Evolutionary conservation across 1,140 invertebrate species (phyloP).

Genomic region (Zaprionus lachaisei): DNA sequence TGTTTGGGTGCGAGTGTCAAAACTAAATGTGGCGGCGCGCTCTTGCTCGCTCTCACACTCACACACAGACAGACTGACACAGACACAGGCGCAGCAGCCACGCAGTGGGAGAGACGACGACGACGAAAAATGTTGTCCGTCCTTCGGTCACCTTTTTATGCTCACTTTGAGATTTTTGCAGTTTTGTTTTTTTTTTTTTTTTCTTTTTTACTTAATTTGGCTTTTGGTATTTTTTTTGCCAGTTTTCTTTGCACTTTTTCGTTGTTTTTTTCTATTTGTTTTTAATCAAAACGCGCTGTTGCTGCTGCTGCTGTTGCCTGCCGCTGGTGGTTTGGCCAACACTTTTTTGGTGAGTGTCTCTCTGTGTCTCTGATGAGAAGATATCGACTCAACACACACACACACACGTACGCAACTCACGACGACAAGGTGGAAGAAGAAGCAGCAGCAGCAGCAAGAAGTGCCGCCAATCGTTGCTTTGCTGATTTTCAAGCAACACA

Average conservation of each 20-base stretch:
- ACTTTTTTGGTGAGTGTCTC: constrained; percentile 52
- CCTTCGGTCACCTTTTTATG: constrained; percentile 1
- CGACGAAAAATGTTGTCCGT: constrained; percentile 16
- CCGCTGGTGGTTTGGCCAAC: constrained; percentile 39
- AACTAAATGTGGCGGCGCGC: constrained; percentile 16
- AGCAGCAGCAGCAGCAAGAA: constrained; percentile 38
- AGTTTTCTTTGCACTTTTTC: constrained; percentile 10
- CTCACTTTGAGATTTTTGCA: constrained; percentile 27
- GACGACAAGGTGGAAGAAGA: not conserved
- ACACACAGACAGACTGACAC: constrained; percentile 5
- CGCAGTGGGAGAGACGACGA: constrained; percentile 31
- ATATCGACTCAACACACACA: constrained; percentile 51
- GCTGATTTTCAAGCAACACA: constrained; percentile 13
- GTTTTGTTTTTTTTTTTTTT: not conserved
- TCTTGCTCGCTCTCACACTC: constrained; percentile 14
- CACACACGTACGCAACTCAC: constrained; percentile 4
- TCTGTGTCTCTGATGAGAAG: constrained; percentile 45
- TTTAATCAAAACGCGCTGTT: constrained; percentile 17
- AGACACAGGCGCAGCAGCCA: constrained; percentile 39
- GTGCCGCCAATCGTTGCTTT: constrained; percentile 38
- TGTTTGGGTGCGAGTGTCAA: constrained; percentile 26
- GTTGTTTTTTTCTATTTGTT: not conserved
- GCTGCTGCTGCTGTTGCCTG: constrained; percentile 22
- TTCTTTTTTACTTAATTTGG: not conserved
- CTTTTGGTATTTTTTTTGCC: constrained; percentile 5